Evolutionary conservation across 2,797 vertebrate genomes (phyloP).

Genomic region (Rhyacichthys aspro): DNA sequence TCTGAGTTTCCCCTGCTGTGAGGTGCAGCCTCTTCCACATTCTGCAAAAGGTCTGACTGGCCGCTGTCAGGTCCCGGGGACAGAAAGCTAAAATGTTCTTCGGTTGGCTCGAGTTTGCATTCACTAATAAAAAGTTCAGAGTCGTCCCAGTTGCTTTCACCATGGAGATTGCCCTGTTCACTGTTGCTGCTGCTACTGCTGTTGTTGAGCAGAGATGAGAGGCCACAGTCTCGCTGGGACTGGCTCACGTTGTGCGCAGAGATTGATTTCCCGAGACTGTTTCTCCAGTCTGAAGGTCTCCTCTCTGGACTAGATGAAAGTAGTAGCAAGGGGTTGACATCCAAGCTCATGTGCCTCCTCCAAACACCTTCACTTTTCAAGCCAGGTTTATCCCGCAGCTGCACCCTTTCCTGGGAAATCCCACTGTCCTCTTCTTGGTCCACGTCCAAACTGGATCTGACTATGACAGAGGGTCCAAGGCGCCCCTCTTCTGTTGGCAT

Average conservation of each 20-base stretch:
- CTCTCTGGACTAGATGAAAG: constrained; percentile 69
- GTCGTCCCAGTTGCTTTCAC: constrained; percentile 83
- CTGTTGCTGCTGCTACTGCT: constrained; percentile 76
- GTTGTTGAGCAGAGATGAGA: constrained; percentile 62
- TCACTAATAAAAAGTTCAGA: constrained; percentile 92
- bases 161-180: constrained; percentile 50
- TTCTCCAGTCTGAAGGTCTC: constrained; percentile 77
- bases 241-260: constrained; percentile 93
- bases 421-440: constrained; percentile 52
- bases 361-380: constrained; percentile 84
- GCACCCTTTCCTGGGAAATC: constrained; percentile 47
- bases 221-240: constrained; percentile 57
- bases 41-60: constrained; percentile 86
- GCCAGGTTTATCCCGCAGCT: constrained; percentile 67
- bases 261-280: constrained; percentile 88
- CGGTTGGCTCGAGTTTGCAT: constrained; percentile 83
- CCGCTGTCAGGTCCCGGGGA: constrained; percentile 78
- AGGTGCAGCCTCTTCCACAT: constrained; percentile 78
- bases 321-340: constrained; percentile 86
- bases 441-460: constrained; percentile 47
- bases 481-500: constrained; percentile 34
- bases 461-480: constrained; percentile 58
- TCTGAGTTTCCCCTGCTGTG: constrained; percentile 82
- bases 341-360: constrained; percentile 90
- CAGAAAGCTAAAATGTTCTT: constrained; percentile 82